Evolutionary conservation across 2,888 invertebrate species (phyloP), one percentile per base, ranked within the genome.

Genomic region (Morinoia aosen): DNA sequence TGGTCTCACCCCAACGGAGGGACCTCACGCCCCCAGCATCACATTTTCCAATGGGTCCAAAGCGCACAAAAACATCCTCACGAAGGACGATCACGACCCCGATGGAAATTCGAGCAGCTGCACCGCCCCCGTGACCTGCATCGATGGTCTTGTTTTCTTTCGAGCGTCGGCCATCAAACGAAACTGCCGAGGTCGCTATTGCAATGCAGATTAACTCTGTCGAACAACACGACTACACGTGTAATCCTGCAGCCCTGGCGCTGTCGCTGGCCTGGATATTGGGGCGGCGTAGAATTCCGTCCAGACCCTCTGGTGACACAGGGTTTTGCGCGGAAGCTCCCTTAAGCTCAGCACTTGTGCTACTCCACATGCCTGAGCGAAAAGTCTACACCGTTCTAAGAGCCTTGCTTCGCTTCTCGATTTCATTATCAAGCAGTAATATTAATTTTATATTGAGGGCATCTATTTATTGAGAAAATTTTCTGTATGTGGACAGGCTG

Each of bases 211-310:
- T 76, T 76, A 76, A 76, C 76, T 76, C 33, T 76, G 76, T 76
- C 76, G 76, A 76, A 76, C 76, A 76, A 76, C 76, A 76, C 76
- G 76, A 76, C 76, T 76, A 76, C 76, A 33, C 76, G 76, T 76
- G 76, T 76, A 76, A 76, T 76, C 76, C 33, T 76, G 19, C 76
- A 76, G 76, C 8, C 76, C 76, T 76, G 8, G 33, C 19, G 25
- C 76, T 25, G 76, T 76, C 25, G 33, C 33, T 16, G 76, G 8
- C 76, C 25, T 76, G 76, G 76, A 25, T 76, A 33, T 76, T 25
- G 76, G 33, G 33, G 76, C 76, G 25, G 76, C 16, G 76, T 19
- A 76, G 33, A 76, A 76, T 76, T 76, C 12, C 33, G 33, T 76
- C 25, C 76, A 33, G 25, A 19, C 25, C 7, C 10, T 76, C 8